phyloP scores from a whole-genome alignment of 2,113 vertebrate species.

The Litocranius walleri region DNA sequence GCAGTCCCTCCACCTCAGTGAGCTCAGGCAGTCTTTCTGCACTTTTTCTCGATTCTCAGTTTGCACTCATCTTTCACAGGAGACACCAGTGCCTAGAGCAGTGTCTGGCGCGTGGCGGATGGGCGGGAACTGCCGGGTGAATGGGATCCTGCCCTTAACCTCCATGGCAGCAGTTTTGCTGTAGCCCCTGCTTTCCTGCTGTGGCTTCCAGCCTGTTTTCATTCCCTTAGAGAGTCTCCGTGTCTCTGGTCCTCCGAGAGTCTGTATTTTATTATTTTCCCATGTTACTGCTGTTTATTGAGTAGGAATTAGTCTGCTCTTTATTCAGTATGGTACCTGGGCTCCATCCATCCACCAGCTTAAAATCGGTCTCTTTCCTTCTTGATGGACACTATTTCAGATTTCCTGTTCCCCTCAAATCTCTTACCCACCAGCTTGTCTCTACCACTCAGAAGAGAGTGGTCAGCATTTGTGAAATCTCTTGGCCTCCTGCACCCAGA shows the following conservation, averaged over 20 bases:
- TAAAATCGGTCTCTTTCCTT: not conserved
- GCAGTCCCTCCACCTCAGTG: not conserved
- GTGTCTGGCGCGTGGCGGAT: not conserved
- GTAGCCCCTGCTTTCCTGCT: not conserved
- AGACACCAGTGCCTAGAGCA: not conserved
- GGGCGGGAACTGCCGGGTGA: fast-evolving
- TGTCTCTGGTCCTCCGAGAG: not conserved
- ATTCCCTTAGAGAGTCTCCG: not conserved
- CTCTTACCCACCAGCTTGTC: not conserved
- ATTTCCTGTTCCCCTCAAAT: not conserved
- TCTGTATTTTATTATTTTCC: not conserved
- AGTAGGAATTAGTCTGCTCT: not conserved
- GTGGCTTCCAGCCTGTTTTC: not conserved
- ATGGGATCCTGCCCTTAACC: not conserved
- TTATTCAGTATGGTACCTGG: not conserved
- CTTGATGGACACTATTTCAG: not conserved
- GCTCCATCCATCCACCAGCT: not conserved
- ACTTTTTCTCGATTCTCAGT: not conserved
- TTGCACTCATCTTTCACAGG: not conserved
- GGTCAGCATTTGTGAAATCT: not conserved
- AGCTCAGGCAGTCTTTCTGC: not conserved
- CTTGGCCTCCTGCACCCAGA: not conserved
- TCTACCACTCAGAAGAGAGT: not conserved
- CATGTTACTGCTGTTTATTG: not conserved
- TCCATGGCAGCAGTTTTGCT: not conserved